Base-by-base conservation (phyloP, 2,888 invertebrate species). In the Matsumyia berberina region DNA sequence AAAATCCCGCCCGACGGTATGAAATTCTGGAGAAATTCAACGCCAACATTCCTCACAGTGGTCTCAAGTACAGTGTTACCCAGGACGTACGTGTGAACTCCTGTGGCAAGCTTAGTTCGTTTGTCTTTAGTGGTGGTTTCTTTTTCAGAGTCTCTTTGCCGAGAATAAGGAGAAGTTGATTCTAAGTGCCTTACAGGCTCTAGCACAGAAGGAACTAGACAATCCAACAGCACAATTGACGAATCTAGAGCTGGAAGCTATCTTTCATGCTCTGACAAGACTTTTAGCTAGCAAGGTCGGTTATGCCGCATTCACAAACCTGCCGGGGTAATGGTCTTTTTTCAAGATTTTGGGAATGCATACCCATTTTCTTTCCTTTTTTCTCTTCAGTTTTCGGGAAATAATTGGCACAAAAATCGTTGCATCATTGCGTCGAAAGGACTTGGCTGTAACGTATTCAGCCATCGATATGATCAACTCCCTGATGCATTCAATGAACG, bases 131-230 rank as follows among this genome's bases (percentile, higher is more conserved):
- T 46, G 29, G 19, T 37, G 12, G 51, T 66, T 69, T 51, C 74
- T 86, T 90, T 93, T 93, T 37, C 93, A 98, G 98, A 97, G 98
- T 85, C 93, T 99, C 86, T 99, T 99, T 93, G 96, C 98, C 7
- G 97, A 99, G 92, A 99, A 99, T 92, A 99, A 99, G 91, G 99
- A 99, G 92, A 98, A 98, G 92, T 92, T 99, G 87, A 99, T 99
- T 87, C 95, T 96, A 37, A 96, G 95, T 35, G 98, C 98, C n/a
- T 91, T 99, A 86, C 95, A 95, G 88, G 94, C 97, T 0, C 93
- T 99, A 33, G 94, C 97, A 1, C 94, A 94, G 86, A 95, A 95
- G 92, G 96, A 93, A 87, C 91, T 93, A 4, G 94, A 95, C 88
- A 94, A 94, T 89, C 93, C 94, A 77, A 91, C 93, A 39, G 90